Percentiles rank a stretch among this genome's conserved stretches.
Evolutionary conservation across 2,113 vertebrate genomes (phyloP).

Genomic region (Dipodomys spectabilis): DNA sequence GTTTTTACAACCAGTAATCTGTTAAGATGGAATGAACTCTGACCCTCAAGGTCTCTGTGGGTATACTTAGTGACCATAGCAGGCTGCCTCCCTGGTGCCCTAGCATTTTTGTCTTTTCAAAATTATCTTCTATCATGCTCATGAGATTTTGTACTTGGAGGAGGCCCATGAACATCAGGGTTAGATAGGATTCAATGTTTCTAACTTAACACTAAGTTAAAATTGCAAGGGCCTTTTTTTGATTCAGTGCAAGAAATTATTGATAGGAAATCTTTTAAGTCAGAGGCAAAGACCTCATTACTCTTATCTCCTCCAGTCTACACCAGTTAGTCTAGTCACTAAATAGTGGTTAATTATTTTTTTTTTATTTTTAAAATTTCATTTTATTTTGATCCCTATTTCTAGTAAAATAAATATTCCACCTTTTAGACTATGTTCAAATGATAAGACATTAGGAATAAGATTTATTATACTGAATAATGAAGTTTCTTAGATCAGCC

Average conservation of each 20-base stretch:
- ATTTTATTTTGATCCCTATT: not conserved
- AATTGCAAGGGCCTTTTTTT: conserved; percentile 58
- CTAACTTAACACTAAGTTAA: conserved; percentile 54
- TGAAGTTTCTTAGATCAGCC: not conserved
- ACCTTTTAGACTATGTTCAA: not conserved
- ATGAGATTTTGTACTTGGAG: not conserved
- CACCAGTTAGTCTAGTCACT: conserved; percentile 33
- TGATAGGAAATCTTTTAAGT: conserved; percentile 39
- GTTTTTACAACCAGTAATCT: not conserved
- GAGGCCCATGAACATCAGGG: not conserved
- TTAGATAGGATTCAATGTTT: not conserved
- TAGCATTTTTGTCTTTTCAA: not conserved
- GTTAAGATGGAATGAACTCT: not conserved
- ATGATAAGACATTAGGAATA: not conserved
- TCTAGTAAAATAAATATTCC: not conserved
- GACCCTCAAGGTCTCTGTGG: not conserved
- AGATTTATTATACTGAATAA: not conserved
- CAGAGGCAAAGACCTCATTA: conserved; percentile 71
- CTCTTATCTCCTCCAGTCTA: conserved; percentile 62
- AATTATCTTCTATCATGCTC: not conserved
- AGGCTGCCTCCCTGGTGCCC: not conserved
- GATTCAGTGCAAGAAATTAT: conserved; percentile 20
- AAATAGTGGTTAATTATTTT: conserved; percentile 26
- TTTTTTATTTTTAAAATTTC: not conserved
- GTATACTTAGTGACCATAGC: not conserved